These are phyloP conservation scores for Zeuzera pyrina DNA, from an alignment of 2,888 invertebrate species.

Conservation along the genomic window DNA sequence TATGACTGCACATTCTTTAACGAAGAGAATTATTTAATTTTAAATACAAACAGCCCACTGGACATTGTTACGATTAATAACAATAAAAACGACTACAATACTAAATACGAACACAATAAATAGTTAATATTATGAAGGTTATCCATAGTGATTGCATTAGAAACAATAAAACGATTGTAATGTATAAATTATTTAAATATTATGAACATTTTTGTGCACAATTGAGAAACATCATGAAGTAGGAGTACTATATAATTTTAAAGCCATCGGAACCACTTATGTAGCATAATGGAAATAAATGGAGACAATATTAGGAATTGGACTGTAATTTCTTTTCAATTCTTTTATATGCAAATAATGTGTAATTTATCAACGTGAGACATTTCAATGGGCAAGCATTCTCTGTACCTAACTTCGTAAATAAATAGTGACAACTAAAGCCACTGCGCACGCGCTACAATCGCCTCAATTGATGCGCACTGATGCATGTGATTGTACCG, in stretches of 20 bases:
- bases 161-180: too few species aligned
- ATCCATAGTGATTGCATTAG: too few species aligned
- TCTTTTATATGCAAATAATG: conserved; percentile 59
- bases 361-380: conserved; percentile 59
- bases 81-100: too few species aligned
- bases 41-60: too few species aligned
- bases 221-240: conserved; percentile 5
- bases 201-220: too few species aligned
- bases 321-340: conserved; percentile 36
- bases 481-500: conserved; percentile 27
- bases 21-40: too few species aligned
- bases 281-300: conserved; percentile 31
- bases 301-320: conserved; percentile 39
- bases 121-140: too few species aligned
- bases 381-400: conserved; percentile 52
- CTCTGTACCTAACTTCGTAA: conserved; percentile 23
- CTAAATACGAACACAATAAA: too few species aligned
- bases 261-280: conserved; percentile 22
- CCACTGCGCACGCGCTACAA: conserved; percentile 17
- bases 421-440: conserved; percentile 1
- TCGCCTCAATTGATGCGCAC: conserved; percentile 23
- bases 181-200: too few species aligned
- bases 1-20: too few species aligned
- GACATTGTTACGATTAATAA: too few species aligned
- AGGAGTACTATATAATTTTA: too few species aligned